Evolutionary conservation across 2,888 invertebrate species (phyloP).

Genomic region (Vesta saturnalis): DNA sequence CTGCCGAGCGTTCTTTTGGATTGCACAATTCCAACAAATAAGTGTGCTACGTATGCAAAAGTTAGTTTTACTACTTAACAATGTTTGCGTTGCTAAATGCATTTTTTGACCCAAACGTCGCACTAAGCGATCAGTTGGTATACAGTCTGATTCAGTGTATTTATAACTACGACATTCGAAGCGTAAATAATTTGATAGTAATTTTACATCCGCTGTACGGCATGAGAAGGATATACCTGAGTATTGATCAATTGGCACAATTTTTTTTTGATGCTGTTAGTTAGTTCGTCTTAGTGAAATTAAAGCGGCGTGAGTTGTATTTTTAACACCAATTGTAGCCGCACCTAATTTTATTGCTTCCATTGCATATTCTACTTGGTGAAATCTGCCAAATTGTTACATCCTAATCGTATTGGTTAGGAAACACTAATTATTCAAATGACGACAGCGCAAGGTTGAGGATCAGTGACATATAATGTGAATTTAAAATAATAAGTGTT

Average conservation of each 20-base stretch:
- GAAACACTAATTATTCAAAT: no score
- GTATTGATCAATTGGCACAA: conserved; percentile 95
- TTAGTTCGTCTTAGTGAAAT: conserved; percentile 96
- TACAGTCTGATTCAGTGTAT: conserved; percentile 86
- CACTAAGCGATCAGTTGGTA: conserved; percentile 89
- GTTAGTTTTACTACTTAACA: no score
- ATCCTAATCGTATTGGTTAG: conserved; percentile 99
- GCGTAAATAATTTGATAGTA: conserved; percentile 92
- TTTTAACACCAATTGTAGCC: conserved; percentile 96
- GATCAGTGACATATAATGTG: no score
- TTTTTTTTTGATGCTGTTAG: conserved; percentile 98
- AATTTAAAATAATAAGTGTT: no score
- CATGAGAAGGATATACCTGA: conserved; percentile 98
- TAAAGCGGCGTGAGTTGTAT: conserved; percentile 88
- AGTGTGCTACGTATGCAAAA: no score
- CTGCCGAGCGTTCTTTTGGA: no score
- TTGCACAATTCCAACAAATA: no score
- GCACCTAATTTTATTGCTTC: conserved; percentile 99
- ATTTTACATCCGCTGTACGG: conserved; percentile 96
- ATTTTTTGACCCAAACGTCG: conserved; percentile 91
- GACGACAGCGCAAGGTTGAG: no score
- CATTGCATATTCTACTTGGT: conserved; percentile 99
- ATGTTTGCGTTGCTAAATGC: conserved; percentile 95
- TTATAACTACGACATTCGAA: conserved; percentile 95
- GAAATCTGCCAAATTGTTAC: conserved; percentile 96